Evolutionary conservation across 2,888 invertebrate genomes (phyloP), one percentile per base, ranked within the genome.

Genomic region (Macrostomum cliftonense): DNA sequence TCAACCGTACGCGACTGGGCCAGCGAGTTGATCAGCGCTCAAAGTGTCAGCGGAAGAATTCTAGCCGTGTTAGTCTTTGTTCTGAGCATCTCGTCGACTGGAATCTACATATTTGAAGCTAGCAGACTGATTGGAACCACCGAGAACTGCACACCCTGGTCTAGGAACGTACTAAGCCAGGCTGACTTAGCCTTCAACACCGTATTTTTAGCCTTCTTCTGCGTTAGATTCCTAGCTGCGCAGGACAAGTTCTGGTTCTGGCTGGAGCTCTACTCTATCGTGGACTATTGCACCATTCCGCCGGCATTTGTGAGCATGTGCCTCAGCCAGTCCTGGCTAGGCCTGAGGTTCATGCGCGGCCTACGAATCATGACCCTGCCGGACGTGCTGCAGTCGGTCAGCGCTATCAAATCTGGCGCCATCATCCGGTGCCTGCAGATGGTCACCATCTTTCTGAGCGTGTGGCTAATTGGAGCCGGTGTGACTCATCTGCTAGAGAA

Each of bases 401-500:
- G 55, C 44, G 17, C 59, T 14, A 45, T 59, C 16, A 50, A 49
- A 21, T 59, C 57, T 13, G 52, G 52, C 45, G 57, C 57, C 49
- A 50, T 44, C 14, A 59, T 59, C 42, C 50, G 56, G 7, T 50
- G 57, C 28, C 52, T 55, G 11, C 57, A 59, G 39, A 52, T 59
- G 12, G 42, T 50, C 19, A 50, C 53, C 13, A 54, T 56, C 42
- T 57, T 59, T 42, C 19, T 55, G 39, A 53, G 56, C 39, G 51
- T 59, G 39, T 55, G 55, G 54, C 46, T 59, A 21, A 53, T 56
- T 17, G 58, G 55, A 14, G 55, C 59, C 2, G 59, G 59, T 2
- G 52, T 58, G 42, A 46, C 59, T 19, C 59, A 59, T 43, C 52
- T 59, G 49, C 36, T 58, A 13, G 57, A 57, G 45, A 57, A 54